Base-by-base conservation (phyloP, 2,888 invertebrate species). In the Terebella lapidaria region DNA sequence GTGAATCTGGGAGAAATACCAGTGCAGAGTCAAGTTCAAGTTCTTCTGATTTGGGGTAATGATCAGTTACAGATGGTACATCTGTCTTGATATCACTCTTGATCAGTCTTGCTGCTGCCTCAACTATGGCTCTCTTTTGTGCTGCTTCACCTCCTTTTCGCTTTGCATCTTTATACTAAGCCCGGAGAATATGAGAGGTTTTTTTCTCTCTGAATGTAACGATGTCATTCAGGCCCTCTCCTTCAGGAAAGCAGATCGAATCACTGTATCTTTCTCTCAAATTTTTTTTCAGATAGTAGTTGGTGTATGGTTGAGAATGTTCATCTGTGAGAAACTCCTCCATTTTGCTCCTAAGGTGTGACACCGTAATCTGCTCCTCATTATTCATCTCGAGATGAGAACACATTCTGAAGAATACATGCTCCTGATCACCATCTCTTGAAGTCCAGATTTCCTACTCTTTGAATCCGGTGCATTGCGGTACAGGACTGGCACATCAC, bases 31-130 rank as follows among this genome's bases (percentile, higher is more conserved):
- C 53, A 25, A 25, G 27, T 25, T 10, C 24, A 53, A 25, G 26
- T 26, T 53, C 53, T 15, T 53, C 27, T 25, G 53, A 18, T 20
- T 49, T 10, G 10, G 49, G 49, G 20, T 53, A 53, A 10, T 25
- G 26, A 53, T 53, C 53, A 5, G 15, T 53, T 15, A 53, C 5
- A 15, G 53, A 26, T 26, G 10, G 5, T 15, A 25, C 27, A 26
- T 15, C 20, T 25, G 53, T 53, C 20, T 53, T 53, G 20, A 53
- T 53, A 26, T 53, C 53, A 53, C 53, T 53, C 20, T 26, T 53
- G 10, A 53, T 53, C 27, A 53, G 27, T 20, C 15, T 22, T 22
- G 27, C 53, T 22, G 53, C 53, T 25, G 53, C 27, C 27, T 26
- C 53, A 25, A 53, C 26, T 22, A 53, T 53, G 10, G 53, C 24